Percentiles rank a stretch among this genome's conserved stretches.
phyloP scores from a whole-genome alignment of 2,797 vertebrate genomes.

The Parambassis ranga region DNA sequence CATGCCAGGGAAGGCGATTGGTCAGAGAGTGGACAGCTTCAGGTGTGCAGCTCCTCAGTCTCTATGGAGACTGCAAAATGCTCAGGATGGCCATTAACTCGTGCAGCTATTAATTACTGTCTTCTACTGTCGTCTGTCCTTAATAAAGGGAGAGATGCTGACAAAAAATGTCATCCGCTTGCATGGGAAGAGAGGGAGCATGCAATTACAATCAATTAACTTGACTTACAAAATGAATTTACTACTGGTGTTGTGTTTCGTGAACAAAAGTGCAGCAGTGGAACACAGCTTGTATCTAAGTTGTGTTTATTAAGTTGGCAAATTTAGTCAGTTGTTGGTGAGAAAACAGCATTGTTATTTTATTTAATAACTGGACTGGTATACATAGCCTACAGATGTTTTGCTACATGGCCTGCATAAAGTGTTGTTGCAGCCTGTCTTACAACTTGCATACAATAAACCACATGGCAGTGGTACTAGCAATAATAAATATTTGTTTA shows the following conservation, averaged over 20 bases:
- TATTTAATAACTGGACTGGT: too few species aligned
- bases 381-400: too few species aligned
- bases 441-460: too few species aligned
- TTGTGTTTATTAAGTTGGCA: slow-evolving; percentile 2
- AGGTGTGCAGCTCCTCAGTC: slow-evolving; percentile 57
- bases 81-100: slow-evolving; percentile 65
- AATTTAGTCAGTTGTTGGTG: too few species aligned
- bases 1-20: slow-evolving; percentile 57
- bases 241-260: slow-evolving; percentile 23
- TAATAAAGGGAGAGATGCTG: slow-evolving; percentile 52
- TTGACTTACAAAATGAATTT: slow-evolving; percentile 18
- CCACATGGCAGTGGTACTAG: too few species aligned
- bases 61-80: slow-evolving; percentile 64
- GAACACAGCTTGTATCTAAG: neutral
- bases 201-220: slow-evolving; percentile 46
- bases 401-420: too few species aligned
- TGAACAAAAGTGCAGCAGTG: neutral
- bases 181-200: slow-evolving; percentile 22
- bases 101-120: slow-evolving; percentile 68
- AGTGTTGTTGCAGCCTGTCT: too few species aligned
- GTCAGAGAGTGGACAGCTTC: slow-evolving; percentile 68
- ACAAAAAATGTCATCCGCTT: slow-evolving; percentile 42
- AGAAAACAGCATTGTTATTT: too few species aligned
- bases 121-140: slow-evolving; percentile 62
- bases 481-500: too few species aligned